Evolutionary conservation across 2,113 vertebrate species (phyloP), one percentile per base, ranked within the genome.

Genomic region (Psephotus haematonotus): DNA sequence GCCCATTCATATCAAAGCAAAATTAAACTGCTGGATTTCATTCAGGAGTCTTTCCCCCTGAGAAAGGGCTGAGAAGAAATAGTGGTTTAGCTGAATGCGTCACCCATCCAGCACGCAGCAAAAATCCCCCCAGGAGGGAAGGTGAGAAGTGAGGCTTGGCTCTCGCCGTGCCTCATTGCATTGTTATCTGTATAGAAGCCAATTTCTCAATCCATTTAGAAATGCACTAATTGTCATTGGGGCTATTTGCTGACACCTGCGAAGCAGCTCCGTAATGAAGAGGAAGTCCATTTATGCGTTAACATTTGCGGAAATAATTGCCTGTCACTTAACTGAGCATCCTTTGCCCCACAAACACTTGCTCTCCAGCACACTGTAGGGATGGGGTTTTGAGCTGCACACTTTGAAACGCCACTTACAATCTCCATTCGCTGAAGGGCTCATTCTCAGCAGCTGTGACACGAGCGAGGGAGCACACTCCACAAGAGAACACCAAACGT

Each of bases 251-350:
- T 84, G 93, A 84, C 2, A 28, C 71, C 86, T 92, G 79, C 93
- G 92, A 96, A 96, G 92, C 82, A 67, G 83, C 93, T 94, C 71
- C 2, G 2, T 96, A 96, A 96, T 85, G 95, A 92, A 96, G 95
- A 95, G 93, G 80, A 96, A 93, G 91, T 86, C 93, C 93, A 89
- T 96, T 94, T 96, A 84, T 95, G 92, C 49, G 2, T 94, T 96
- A 96, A 52, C 95, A 72, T 94, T 95, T 94, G 70, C 0, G 1
- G 91, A 89, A 95, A 94, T 96, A 95, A 96, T 94, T 96, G 88
- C 96, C 95, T 95, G 95, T 96, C 95, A 91, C 83, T 96, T 91
- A 89, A 65, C 83, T 0, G 6, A 91, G 7, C 86, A 89, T 89
- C 65, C 74, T 85, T 82, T 97, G 77, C 91, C 90, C 95, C 86